Evolutionary conservation across 2,797 vertebrate species (phyloP).

Genomic region (Avahi laniger): DNA sequence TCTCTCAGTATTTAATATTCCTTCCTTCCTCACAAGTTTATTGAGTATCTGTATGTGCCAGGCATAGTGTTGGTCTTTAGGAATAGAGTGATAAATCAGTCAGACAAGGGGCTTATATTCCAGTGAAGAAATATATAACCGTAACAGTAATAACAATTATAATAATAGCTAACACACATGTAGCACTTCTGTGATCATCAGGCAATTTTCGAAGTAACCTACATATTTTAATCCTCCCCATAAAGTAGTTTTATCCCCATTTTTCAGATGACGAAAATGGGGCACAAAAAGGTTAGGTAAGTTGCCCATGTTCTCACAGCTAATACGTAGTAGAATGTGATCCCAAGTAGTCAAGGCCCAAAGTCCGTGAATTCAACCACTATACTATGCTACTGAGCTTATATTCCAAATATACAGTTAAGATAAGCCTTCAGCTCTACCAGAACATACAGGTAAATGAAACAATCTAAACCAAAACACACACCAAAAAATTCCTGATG

Average conservation of each 20-base stretch:
- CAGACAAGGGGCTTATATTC: not conserved
- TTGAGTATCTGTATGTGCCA: not conserved
- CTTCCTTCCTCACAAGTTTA: slow-evolving; percentile 12
- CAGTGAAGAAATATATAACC: not conserved
- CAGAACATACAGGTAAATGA: not conserved
- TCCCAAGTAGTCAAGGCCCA: not conserved
- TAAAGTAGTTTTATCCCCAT: not conserved
- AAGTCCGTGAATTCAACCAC: not conserved
- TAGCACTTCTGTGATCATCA: not conserved
- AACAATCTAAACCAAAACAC: not conserved
- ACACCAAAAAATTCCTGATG: not conserved
- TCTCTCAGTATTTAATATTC: not conserved
- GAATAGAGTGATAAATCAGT: not conserved
- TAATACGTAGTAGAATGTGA: not conserved
- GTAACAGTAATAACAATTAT: not conserved
- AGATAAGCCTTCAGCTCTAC: not conserved
- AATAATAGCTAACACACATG: not conserved
- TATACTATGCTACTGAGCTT: not conserved
- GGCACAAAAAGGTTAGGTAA: not conserved
- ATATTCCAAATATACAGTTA: not conserved
- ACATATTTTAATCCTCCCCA: not conserved
- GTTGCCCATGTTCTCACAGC: not conserved
- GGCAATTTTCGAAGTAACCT: not conserved
- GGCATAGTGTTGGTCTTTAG: not conserved
- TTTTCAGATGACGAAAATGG: not conserved